phyloP scores from a whole-genome alignment of 2,113 vertebrate species.

The Pleuronectes platessa region DNA sequence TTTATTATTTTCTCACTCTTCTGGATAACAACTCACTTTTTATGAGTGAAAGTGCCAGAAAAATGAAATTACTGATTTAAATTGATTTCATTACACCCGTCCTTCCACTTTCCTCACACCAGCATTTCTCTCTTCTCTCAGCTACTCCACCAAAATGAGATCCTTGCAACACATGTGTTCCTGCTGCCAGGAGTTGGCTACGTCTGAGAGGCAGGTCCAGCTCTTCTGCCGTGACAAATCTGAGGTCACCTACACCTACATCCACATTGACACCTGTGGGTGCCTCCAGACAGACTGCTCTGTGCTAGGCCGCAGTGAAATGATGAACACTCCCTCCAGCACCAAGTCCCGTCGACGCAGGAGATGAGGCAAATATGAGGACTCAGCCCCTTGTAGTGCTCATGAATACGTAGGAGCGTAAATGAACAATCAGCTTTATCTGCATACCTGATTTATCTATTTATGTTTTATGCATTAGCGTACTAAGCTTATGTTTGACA shows the following conservation, averaged over 20 bases:
- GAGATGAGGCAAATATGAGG: slow-evolving; percentile 9
- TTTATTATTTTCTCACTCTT: no score
- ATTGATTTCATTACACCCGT: not conserved
- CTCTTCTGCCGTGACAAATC: slow-evolving; percentile 69
- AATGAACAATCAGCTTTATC: not conserved
- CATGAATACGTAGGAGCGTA: not conserved
- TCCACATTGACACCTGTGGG: slow-evolving; percentile 67
- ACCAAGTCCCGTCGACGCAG: slow-evolving; percentile 3
- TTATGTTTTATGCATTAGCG: slow-evolving; percentile 25
- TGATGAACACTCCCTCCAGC: not conserved
- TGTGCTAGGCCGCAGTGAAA: not conserved
- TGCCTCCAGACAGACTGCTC: slow-evolving; percentile 67
- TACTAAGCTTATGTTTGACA: slow-evolving; percentile 9
- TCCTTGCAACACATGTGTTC: slow-evolving; percentile 69
- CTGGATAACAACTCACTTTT: no score
- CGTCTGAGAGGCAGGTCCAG: slow-evolving; percentile 48
- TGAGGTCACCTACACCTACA: slow-evolving; percentile 60
- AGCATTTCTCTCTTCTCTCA: slow-evolving; percentile 15
- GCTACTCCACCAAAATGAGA: slow-evolving; percentile 58
- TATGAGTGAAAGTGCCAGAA: not conserved
- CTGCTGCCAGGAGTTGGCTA: slow-evolving; percentile 73
- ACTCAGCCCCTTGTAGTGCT: not conserved
- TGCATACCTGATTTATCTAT: slow-evolving; percentile 31
- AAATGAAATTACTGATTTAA: not conserved
- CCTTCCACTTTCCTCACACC: not conserved